Conservation (phyloP, 2,113 vertebrate species). For the Cynopterus brachyotis region DNA sequence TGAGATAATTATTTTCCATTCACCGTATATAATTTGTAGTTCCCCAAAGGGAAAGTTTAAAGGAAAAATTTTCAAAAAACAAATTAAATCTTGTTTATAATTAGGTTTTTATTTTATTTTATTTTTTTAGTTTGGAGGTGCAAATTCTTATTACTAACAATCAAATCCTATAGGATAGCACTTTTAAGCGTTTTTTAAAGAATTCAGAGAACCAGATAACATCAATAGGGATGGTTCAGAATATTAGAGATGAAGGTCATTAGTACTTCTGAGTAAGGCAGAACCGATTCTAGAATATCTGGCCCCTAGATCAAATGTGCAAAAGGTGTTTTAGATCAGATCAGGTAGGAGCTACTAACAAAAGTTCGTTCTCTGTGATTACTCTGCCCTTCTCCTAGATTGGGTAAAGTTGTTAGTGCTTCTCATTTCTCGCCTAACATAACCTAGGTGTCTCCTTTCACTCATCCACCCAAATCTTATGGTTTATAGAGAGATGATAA, state of each 20-base stretch:
- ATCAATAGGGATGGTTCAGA: not conserved
- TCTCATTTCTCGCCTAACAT: not conserved
- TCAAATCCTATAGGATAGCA: not conserved
- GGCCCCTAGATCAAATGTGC: not conserved
- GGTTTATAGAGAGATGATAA: not conserved
- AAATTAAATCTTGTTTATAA: conserved; percentile 56
- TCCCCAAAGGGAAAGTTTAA: conserved; percentile 33
- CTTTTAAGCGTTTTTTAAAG: not conserved
- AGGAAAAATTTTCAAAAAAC: conserved; percentile 1
- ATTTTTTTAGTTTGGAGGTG: not conserved
- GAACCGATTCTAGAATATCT: not conserved
- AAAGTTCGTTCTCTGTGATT: not conserved
- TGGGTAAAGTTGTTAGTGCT: not conserved
- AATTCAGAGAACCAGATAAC: not conserved
- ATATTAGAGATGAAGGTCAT: not conserved
- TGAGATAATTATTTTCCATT: conserved; percentile 50
- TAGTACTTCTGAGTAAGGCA: not conserved
- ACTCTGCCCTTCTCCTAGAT: not conserved
- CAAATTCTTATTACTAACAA: conserved; percentile 42
- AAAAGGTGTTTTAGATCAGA: not conserved
- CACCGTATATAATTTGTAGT: not conserved
- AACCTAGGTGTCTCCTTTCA: not conserved
- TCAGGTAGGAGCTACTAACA: not conserved
- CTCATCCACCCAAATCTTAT: not conserved
- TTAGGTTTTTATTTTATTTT: too few relatives aligned